Evolutionary conservation across 1,140 invertebrate genomes (phyloP).

Genomic region (Formica selysi): DNA sequence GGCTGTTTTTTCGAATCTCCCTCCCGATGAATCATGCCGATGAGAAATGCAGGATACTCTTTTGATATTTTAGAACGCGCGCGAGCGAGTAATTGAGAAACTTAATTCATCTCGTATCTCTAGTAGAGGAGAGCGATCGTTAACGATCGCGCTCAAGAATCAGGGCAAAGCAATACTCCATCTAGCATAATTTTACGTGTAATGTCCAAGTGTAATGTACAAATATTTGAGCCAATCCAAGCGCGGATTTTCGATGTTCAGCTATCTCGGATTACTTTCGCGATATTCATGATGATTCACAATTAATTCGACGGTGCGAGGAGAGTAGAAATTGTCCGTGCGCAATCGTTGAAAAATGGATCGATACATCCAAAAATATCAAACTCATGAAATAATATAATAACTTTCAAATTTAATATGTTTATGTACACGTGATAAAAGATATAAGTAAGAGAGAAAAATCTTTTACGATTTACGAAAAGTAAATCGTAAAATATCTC

Average conservation of each 20-base stretch:
- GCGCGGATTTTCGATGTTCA: constrained; percentile 54
- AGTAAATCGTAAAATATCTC: neutral
- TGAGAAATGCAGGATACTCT: constrained; percentile 50
- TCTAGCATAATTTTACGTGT: constrained; percentile 62
- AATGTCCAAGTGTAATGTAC: constrained; percentile 62
- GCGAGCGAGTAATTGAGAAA: constrained; percentile 48
- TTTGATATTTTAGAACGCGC: constrained; percentile 53
- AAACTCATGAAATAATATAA: neutral
- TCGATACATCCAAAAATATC: neutral
- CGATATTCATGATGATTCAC: constrained; percentile 19
- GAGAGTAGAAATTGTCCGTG: neutral
- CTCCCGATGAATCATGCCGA: constrained; percentile 51
- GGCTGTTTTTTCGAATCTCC: constrained; percentile 50
- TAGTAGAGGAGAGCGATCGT: constrained; percentile 7
- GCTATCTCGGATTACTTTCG: constrained; percentile 41
- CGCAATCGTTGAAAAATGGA: neutral
- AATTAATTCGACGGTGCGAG: constrained; percentile 39
- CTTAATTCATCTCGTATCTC: constrained; percentile 28
- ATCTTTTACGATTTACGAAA: neutral
- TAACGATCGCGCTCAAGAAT: constrained; percentile 30
- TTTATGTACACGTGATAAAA: neutral
- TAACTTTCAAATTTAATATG: neutral
- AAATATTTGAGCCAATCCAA: constrained; percentile 51
- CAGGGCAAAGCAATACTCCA: constrained; percentile 56
- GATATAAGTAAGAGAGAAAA: neutral